Base-by-base conservation (phyloP, 2,797 vertebrate species). In the Protosalanx chinensis region DNA sequence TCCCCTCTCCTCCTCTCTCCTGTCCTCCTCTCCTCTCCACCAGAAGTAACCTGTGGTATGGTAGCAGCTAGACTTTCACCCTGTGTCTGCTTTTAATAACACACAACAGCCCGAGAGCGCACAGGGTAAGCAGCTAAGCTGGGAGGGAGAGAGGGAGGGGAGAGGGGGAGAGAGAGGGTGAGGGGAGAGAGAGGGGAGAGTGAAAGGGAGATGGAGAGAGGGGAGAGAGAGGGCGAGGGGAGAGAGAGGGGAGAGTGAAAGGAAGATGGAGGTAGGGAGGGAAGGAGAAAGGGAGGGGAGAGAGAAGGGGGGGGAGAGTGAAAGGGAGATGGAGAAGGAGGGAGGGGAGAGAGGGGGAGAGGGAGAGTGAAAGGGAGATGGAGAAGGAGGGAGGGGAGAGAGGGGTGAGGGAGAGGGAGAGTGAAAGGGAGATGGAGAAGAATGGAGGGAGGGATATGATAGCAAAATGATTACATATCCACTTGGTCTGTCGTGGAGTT, bases 41-140 rank as follows among this genome's bases (percentile, higher is more conserved):
- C 35, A 37, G 35, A 77, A 75, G 85, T 75, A 79, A 79, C 83
- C 79, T 59, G 56, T 58, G 64, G 72, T 79, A 66, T 75, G 80
- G 81, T 79, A 81, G 62, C 20, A 78, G 30, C 30, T 69, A 71
- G 70, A 46, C 57, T 67, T 71, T 69, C 29, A 60, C 27, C 15
- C 72, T 78, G 62, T 68, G 30, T 72, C 72, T 63, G 71, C 71
- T 65, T 74, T 71, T 64, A 76, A 79, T 64, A 80, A 75, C 61
- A 82, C 74, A 63, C 76, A 76, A 68, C 66, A 64, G 5, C 8
- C 41, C 2, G 16, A 27, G 3, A 72, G 61, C 60, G 7, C 8
- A 41, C 29, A 53, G 64, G 62, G n/a, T 35, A 49, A 53, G 61
- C 56, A 32, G 51, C 30, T 60, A 41, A 49, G 65, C 70, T 37